A percentile compares a stretch with the other conserved stretches of the same genome.
Evolutionary conservation across 2,888 invertebrate species (phyloP).

Genomic region (Tipula vernalis): DNA sequence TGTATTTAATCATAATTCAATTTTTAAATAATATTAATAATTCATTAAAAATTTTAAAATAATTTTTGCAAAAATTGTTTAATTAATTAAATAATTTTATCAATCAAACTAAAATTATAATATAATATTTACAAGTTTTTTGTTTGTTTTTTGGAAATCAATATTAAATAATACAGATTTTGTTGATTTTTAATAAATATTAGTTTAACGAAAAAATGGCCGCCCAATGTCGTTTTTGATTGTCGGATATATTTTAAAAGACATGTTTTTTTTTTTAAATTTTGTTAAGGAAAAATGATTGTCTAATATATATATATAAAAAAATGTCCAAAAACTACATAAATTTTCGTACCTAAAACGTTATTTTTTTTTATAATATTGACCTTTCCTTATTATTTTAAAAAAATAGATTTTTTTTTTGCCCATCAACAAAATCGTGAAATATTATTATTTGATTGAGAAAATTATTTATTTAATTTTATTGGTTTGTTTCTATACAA

Average conservation of each 20-base stretch:
- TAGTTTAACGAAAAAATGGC: neutral
- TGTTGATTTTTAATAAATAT: neutral
- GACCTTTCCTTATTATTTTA: neutral
- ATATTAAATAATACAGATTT: neutral
- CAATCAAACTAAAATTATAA: neutral
- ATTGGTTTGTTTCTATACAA: neutral
- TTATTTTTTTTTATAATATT: neutral
- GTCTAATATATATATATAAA: neutral
- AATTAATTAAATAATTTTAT: neutral
- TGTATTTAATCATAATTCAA: neutral
- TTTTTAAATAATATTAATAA: neutral
- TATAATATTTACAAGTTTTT: neutral
- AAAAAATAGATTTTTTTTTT: neutral
- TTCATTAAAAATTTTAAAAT: neutral
- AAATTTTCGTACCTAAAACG: neutral
- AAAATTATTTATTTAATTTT: neutral
- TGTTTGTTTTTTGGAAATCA: neutral
- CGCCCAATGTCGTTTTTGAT: neutral
- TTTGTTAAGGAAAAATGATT: neutral
- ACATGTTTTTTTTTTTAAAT: neutral
- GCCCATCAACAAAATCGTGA: neutral
- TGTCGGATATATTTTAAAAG: neutral
- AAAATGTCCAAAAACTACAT: neutral
- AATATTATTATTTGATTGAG: neutral
- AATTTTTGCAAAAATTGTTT: neutral